phyloP scores from a whole-genome alignment of 2,888 invertebrate species.

The Hydroisotoma schaefferi region DNA sequence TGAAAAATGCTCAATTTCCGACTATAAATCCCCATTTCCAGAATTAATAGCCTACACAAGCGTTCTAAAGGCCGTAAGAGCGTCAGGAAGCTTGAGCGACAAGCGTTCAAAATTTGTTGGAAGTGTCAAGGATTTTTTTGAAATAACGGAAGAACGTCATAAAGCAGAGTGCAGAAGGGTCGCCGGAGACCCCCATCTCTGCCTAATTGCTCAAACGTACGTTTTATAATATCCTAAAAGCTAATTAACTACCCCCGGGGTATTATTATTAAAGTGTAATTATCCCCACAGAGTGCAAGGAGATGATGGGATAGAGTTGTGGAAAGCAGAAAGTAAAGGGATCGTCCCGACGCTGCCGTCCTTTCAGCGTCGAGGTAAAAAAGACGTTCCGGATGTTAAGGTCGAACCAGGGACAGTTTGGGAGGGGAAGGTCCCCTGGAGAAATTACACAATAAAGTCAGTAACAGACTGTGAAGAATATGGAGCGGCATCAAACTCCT shows the following conservation, averaged over 20 bases:
- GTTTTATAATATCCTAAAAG: conserved; percentile 19
- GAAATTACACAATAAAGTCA: too few species aligned
- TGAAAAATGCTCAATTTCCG: not conserved
- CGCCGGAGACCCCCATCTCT: conserved; percentile 13
- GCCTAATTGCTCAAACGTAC: conserved; percentile 38
- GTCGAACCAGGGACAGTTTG: not conserved
- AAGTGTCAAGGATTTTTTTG: conserved; percentile 30
- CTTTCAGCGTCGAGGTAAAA: not conserved
- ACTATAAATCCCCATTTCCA: conserved; percentile 10
- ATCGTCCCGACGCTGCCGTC: conserved; percentile 1
- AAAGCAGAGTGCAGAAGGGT: conserved; percentile 42
- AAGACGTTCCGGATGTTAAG: not conserved
- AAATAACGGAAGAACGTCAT: conserved; percentile 41
- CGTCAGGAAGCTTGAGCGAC: conserved; percentile 40
- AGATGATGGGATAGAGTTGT: not conserved
- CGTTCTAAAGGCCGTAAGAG: conserved; percentile 38
- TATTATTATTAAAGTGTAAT: too few species aligned
- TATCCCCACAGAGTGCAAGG: not conserved
- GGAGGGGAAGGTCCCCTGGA: too few species aligned
- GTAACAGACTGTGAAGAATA: not conserved
- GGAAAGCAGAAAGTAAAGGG: not conserved
- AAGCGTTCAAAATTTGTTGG: conserved; percentile 31
- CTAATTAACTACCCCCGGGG: too few species aligned
- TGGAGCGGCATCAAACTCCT: not conserved
- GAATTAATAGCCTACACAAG: conserved; percentile 38